These are phyloP conservation scores for Mystacornis crossleyi DNA, from an alignment of 2,113 vertebrate species.

Conservation along the genomic window DNA sequence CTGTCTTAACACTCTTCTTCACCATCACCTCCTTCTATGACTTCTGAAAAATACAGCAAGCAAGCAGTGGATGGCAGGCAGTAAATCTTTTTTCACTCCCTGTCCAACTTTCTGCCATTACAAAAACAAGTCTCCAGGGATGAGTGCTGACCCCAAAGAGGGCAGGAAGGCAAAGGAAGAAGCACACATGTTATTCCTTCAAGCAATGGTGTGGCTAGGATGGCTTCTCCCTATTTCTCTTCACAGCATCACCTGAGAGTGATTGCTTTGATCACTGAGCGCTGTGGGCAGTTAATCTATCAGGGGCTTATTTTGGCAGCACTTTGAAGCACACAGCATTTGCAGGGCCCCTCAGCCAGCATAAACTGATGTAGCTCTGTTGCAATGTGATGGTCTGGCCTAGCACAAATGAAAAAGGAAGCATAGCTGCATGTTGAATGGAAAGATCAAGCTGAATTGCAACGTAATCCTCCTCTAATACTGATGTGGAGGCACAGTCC, in stretches of 20 bases:
- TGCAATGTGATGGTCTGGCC: not conserved
- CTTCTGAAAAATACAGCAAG: not conserved
- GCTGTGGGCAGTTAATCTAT: not conserved
- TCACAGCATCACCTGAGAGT: not conserved
- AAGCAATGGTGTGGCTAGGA: accelerated
- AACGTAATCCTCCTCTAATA: slow-evolving; percentile 19
- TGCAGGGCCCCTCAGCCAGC: not conserved
- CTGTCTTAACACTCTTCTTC: not conserved
- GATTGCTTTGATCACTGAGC: not conserved
- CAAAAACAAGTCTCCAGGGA: not conserved
- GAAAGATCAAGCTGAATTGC: slow-evolving; percentile 19
- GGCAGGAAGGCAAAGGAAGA: not conserved
- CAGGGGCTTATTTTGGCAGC: not conserved
- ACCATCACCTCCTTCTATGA: not conserved
- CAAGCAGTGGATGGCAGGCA: not conserved
- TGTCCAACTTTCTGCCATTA: not conserved
- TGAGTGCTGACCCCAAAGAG: not conserved
- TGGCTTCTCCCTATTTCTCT: not conserved
- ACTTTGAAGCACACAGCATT: not conserved
- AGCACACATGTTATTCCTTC: accelerated
- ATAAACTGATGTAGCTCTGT: not conserved
- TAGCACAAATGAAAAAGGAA: not conserved
- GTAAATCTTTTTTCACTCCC: not conserved
- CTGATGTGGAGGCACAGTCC: not conserved
- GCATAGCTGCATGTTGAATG: not conserved